Conservation (phyloP, 2,113 vertebrate species). For the Tupaia chinensis region DNA sequence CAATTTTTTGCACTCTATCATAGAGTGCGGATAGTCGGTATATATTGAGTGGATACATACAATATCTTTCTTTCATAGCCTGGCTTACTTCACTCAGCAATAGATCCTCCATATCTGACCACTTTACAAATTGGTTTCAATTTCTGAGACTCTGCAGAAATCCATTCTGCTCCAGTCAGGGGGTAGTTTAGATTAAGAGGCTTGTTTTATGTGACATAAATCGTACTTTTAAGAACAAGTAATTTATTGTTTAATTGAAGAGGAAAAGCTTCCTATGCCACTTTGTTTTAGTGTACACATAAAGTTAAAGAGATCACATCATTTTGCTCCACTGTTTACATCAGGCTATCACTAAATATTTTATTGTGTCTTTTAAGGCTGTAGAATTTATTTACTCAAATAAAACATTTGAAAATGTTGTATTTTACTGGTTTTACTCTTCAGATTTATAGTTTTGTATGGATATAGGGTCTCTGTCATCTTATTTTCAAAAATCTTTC, state of each 20-base stretch:
- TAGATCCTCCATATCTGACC: too few relatives aligned
- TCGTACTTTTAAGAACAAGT: background rate
- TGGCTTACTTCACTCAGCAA: too few relatives aligned
- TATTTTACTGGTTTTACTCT: background rate
- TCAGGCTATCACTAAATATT: background rate
- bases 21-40: too few relatives aligned
- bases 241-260: background rate
- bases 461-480: background rate
- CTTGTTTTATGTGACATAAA: slow-evolving; percentile 14
- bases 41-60: too few relatives aligned
- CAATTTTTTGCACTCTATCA: too few relatives aligned
- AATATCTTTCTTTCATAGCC: too few relatives aligned
- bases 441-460: background rate
- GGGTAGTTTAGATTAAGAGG: background rate
- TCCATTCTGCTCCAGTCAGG: background rate
- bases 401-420: background rate
- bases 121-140: too few relatives aligned
- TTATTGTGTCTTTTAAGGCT: background rate
- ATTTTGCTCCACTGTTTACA: background rate
- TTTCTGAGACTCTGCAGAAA: background rate
- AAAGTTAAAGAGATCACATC: background rate
- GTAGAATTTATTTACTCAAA: background rate
- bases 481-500: slow-evolving; percentile 7
- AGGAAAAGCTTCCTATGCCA: background rate
- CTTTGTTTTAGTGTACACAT: slow-evolving; percentile 6